Conservation (phyloP, 1,140 invertebrate species). For the Diploscapter pachys region DNA sequence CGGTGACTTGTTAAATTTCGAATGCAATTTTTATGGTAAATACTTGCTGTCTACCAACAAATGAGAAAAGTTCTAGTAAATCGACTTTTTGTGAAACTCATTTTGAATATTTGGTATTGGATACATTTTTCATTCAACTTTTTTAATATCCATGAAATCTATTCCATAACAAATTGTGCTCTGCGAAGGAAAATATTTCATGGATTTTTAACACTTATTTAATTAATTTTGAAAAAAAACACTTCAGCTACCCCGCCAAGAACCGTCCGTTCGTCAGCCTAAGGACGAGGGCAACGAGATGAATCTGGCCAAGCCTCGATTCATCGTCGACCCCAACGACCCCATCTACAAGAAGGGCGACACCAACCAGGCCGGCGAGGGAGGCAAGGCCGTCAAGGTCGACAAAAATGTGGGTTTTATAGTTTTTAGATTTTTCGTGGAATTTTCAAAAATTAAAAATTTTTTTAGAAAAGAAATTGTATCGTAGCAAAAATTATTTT, state of each 20-base stretch:
- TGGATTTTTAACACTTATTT: no score
- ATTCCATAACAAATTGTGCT: no score
- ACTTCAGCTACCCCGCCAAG: slow-evolving; percentile 9
- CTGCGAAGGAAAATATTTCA: no score
- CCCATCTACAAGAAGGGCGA: slow-evolving; percentile 58
- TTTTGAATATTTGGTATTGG: no score
- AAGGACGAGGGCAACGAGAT: slow-evolving; percentile 3
- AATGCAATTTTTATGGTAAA: no score
- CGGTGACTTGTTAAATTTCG: no score
- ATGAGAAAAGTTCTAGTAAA: no score
- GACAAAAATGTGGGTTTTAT: slow-evolving; percentile 48
- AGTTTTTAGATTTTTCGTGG: slow-evolving; percentile 6
- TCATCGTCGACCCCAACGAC: slow-evolving; percentile 48
- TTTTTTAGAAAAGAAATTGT: no score
- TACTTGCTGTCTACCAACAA: no score
- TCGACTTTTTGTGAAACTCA: no score
- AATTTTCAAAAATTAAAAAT: slow-evolving; percentile 27
- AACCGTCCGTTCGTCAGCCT: slow-evolving; percentile 3
- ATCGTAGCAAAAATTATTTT: slow-evolving; percentile 1
- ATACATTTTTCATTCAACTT: no score
- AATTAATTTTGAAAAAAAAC: background rate
- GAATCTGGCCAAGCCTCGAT: slow-evolving; percentile 37
- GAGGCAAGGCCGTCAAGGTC: slow-evolving; percentile 55
- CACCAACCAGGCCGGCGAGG: slow-evolving; percentile 51
- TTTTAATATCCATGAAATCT: no score